Percentiles rank a stretch among this genome's conserved stretches.
Conservation (phyloP, 2,888 invertebrate genomes). For the Pasiphila rectangulata region DNA sequence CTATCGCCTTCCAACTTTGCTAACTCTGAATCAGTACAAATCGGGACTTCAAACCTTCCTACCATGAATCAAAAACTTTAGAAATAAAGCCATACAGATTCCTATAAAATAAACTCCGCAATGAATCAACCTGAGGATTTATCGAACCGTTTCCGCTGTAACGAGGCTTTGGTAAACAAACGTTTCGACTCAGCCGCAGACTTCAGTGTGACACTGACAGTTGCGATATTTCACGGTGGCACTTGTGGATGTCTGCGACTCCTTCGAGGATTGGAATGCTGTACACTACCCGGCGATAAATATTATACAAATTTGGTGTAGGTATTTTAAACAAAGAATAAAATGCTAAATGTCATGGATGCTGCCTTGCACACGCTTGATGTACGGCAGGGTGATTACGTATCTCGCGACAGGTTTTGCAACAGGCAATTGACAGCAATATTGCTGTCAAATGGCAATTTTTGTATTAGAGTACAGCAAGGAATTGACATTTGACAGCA, state of each 20-base stretch:
- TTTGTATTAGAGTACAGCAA: too few species aligned
- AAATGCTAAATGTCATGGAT: too few species aligned
- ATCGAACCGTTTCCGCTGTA: slow-evolving; percentile 11
- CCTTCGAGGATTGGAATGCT: slow-evolving; percentile 9
- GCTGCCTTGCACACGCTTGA: too few species aligned
- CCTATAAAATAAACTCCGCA: slow-evolving; percentile 2
- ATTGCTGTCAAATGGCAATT: too few species aligned
- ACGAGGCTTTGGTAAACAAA: slow-evolving; percentile 10
- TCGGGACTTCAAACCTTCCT: neutral
- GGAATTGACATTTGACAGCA: too few species aligned
- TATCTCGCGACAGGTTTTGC: too few species aligned
- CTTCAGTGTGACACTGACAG: slow-evolving; percentile 10
- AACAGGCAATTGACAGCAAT: too few species aligned
- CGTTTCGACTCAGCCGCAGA: slow-evolving; percentile 4
- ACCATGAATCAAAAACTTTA: slow-evolving; percentile 3
- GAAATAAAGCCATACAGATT: slow-evolving; percentile 4
- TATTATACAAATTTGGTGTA: too few species aligned
- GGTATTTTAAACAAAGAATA: too few species aligned
- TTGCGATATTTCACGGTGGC: slow-evolving; percentile 24
- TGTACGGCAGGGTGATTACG: too few species aligned
- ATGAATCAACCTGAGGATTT: slow-evolving; percentile 14
- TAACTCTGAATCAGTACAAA: neutral
- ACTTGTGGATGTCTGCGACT: slow-evolving; percentile 3
- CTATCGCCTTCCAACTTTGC: neutral
- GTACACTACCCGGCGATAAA: too few species aligned